Evolutionary conservation across 2,888 invertebrate genomes (phyloP).

Genomic region (Oligia fasciuncula): DNA sequence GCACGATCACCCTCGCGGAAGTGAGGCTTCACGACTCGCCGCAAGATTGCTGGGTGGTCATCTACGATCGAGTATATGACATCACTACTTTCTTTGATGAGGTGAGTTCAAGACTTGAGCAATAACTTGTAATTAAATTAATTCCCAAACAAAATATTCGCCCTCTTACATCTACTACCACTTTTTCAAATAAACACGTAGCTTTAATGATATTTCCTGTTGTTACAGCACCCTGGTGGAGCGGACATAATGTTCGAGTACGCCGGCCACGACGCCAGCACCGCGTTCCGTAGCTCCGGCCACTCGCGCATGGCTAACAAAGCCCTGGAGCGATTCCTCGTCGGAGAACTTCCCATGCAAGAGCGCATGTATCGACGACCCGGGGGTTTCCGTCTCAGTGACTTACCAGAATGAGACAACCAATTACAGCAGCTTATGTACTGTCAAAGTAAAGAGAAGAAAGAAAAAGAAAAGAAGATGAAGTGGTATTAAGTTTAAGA

Average conservation of each 20-base stretch:
- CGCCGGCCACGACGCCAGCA: slow-evolving; percentile 95
- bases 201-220: slow-evolving; percentile 57
- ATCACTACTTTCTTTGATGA: slow-evolving; percentile 93
- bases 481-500: slow-evolving; percentile 13
- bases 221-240: slow-evolving; percentile 95
- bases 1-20: slow-evolving; percentile 92
- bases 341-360: slow-evolving; percentile 93
- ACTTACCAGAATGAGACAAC: slow-evolving; percentile 88
- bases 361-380: slow-evolving; percentile 93
- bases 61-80: slow-evolving; percentile 96
- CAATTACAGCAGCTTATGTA: slow-evolving; percentile 29
- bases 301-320: slow-evolving; percentile 92
- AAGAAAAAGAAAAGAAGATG: neutral
- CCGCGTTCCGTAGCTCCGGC: slow-evolving; percentile 95
- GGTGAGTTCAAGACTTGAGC: slow-evolving; percentile 82
- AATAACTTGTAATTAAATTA: neutral
- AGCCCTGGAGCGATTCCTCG: slow-evolving; percentile 92
- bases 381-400: slow-evolving; percentile 90
- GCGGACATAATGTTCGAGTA: slow-evolving; percentile 95
- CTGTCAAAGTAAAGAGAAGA: slow-evolving; percentile 18
- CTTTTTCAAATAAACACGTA: neutral
- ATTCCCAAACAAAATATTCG: slow-evolving; percentile 2
- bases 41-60: slow-evolving; percentile 95
- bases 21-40: slow-evolving; percentile 93
- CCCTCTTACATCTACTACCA: no score